phyloP scores from a whole-genome alignment of 2,888 invertebrate species.

The Mesodorylaimus sp. region DNA sequence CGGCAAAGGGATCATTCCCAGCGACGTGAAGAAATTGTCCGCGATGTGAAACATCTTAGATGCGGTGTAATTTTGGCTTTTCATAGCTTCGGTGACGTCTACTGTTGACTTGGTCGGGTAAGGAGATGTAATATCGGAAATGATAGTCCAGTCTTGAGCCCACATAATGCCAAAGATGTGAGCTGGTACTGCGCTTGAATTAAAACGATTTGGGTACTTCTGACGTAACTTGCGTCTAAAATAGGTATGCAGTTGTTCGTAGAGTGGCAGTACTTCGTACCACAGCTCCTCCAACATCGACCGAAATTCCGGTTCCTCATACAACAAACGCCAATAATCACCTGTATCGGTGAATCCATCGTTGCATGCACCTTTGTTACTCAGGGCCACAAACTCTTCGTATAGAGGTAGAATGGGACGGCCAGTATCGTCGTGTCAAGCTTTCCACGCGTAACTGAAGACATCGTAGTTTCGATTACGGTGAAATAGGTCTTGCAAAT shows the following conservation, averaged over 20 bases:
- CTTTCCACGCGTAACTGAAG: conserved; percentile 23
- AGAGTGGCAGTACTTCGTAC: conserved; percentile 9
- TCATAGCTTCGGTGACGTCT: conserved; percentile 15
- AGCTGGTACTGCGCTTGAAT: conserved; percentile 12
- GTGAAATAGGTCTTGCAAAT: not conserved
- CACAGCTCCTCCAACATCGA: not conserved
- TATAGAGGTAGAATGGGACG: not conserved
- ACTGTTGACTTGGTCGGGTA: conserved; percentile 19
- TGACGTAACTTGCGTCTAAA: conserved; percentile 13
- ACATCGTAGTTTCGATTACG: conserved; percentile 18
- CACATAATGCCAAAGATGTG: conserved; percentile 21
- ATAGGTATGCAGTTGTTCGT: conserved; percentile 16
- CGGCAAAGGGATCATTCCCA: conserved; percentile 1
- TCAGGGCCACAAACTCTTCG: not conserved
- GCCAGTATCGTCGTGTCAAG: not conserved
- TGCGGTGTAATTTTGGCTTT: conserved; percentile 15
- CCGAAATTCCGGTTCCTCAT: not conserved
- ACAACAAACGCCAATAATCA: not conserved
- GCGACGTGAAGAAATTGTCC: conserved; percentile 6
- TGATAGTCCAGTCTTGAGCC: conserved; percentile 24
- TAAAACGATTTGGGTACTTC: not conserved
- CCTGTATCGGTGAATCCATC: not conserved
- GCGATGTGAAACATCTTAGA: conserved; percentile 12
- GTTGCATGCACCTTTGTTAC: not conserved
- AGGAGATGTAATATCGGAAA: conserved; percentile 18